Evolutionary conservation across 2,113 vertebrate species (phyloP), one percentile per base, ranked within the genome.

Genomic region (Numenius arquata): DNA sequence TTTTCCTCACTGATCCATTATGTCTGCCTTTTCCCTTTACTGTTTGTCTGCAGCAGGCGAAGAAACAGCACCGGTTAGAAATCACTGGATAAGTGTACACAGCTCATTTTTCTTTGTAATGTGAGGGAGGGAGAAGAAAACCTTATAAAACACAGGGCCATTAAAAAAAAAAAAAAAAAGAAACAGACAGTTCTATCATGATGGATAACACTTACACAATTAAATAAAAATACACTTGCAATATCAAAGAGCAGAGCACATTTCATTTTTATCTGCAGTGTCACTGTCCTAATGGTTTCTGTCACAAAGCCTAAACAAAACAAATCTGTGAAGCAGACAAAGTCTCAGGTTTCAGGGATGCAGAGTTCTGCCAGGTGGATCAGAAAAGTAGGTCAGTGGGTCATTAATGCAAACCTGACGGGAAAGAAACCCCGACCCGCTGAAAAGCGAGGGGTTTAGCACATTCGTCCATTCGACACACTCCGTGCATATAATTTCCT

Each of bases 361-460:
- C 89, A 74, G 92, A 91, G 92, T 89, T 94, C 95, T 80, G 70
- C 94, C 83, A 94, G 93, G 95, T 89, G 50, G 73, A 92, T 63
- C 67, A 32, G 93, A 89, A 97, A 98, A 98, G 95, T 98, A 98
- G 98, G 98, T 98, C 98, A 98, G 96, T 98, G 96, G 98, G 98
- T 98, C 97, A 97, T 85, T 91, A 50, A 41, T 79, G 82, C 84
- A 95, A 96, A 96, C 84, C 59, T 94, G 79, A 87, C 3, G 6
- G 87, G 89, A 97, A 95, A 96, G 65, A 92, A 94, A 89, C 85
- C 77, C 84, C 21, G 32, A 89, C 88, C 90, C 4, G 5, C 61
- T 74, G 73, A 11, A 59, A 89, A 76, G 73, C 58, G 93, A 84
- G 72, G 63, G 70, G 27, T 93, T 93, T 87, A 90, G 41, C 81